phyloP scores from a whole-genome alignment of 2,113 vertebrate genomes.

The Toxotes jaculatrix region DNA sequence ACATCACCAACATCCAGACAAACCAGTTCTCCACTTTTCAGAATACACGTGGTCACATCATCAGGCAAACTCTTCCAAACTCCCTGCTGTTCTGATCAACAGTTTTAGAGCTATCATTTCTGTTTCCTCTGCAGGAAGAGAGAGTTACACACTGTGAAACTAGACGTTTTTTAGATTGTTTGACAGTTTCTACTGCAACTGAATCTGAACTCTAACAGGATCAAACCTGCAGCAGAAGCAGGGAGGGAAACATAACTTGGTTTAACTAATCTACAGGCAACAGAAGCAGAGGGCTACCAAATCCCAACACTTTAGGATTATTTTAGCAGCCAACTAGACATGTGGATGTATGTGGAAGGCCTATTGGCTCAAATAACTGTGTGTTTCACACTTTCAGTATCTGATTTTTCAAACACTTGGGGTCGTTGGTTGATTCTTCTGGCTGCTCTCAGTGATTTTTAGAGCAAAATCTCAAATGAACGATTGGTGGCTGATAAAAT shows the following conservation, averaged over 20 bases:
- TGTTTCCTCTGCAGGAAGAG: too few relatives aligned
- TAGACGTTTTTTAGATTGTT: slow-evolving; percentile 3
- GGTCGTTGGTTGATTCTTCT: too few relatives aligned
- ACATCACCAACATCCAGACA: slow-evolving; percentile 11
- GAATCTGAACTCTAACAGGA: neutral
- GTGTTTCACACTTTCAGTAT: too few relatives aligned
- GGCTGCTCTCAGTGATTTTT: too few relatives aligned
- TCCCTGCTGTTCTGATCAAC: neutral
- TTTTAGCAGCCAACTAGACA: neutral
- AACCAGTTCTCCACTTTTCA: slow-evolving; percentile 14
- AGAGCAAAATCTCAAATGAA: too few relatives aligned
- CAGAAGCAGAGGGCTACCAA: neutral
- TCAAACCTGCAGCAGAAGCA: slow-evolving; percentile 19
- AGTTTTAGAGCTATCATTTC: neutral
- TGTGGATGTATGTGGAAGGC: neutral
- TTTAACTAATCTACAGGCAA: neutral
- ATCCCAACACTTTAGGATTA: neutral
- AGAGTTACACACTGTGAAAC: neutral
- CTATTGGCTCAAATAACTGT: neutral
- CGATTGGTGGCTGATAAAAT: too few relatives aligned
- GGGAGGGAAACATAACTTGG: neutral
- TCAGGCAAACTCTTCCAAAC: neutral
- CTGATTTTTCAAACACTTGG: too few relatives aligned
- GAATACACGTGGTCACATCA: neutral
- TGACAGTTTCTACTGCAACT: slow-evolving; percentile 9